phyloP scores from a whole-genome alignment of 2,113 vertebrate species.

The Peromyscus maniculatus region DNA sequence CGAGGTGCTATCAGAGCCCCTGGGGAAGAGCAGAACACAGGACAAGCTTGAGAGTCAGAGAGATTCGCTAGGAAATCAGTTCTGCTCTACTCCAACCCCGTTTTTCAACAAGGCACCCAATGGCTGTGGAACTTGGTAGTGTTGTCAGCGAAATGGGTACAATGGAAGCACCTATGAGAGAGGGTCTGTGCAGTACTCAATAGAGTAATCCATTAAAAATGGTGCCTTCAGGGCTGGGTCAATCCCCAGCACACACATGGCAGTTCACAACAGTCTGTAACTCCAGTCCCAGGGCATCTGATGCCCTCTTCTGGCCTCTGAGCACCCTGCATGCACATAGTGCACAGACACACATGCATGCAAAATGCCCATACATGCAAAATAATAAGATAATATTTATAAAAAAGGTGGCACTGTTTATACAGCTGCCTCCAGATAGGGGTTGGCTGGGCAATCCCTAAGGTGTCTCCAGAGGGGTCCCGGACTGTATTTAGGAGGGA shows the following conservation, averaged over 20 bases:
- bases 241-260: not conserved
- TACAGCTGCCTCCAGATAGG: not conserved
- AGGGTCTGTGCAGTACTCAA: not conserved
- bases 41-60: not conserved
- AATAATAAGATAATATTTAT: not conserved
- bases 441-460: not conserved
- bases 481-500: not conserved
- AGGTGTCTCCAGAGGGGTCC: not conserved
- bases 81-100: not conserved
- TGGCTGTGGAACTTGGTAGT: not conserved
- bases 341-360: not conserved
- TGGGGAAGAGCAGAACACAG: not conserved
- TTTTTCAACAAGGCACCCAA: not conserved
- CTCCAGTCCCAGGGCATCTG: not conserved
- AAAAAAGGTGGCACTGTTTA: not conserved
- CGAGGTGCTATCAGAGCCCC: not conserved
- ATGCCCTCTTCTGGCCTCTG: not conserved
- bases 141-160: not conserved
- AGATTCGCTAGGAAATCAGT: not conserved
- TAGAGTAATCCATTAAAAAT: not conserved
- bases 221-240: not conserved
- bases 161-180: fast-evolving
- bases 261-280: not conserved
- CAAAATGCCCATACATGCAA: not conserved
- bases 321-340: not conserved